Conservation (phyloP, 2,797 vertebrate species). For the Brachymystax lenok region DNA sequence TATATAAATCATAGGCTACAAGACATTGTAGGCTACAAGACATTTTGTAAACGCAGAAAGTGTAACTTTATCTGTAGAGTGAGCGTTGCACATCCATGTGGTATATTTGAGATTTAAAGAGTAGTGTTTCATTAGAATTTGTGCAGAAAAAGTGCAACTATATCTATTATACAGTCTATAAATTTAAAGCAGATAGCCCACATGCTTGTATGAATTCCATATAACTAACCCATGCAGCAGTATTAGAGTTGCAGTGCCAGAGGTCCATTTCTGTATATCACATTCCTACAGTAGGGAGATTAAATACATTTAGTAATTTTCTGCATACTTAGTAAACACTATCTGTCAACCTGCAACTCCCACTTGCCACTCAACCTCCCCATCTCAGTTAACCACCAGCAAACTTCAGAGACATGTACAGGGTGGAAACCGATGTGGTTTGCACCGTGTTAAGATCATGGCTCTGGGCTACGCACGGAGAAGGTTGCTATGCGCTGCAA, state of each 20-base stretch:
- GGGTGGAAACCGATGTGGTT: slow-evolving; percentile 47
- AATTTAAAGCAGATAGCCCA: neutral
- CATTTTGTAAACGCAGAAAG: neutral
- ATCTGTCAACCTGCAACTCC: slow-evolving; percentile 51
- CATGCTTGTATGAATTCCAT: neutral
- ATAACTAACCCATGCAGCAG: neutral
- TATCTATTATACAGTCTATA: neutral
- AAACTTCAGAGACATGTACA: slow-evolving; percentile 59
- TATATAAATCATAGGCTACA: neutral
- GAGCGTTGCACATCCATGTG: neutral
- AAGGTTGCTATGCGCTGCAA: slow-evolving; percentile 76
- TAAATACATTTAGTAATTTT: slow-evolving; percentile 40
- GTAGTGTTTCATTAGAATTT: neutral
- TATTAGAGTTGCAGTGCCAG: neutral
- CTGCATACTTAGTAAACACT: slow-evolving; percentile 47
- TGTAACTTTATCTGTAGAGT: neutral
- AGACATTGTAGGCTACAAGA: neutral
- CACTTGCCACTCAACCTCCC: slow-evolving; percentile 64
- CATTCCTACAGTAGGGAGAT: slow-evolving; percentile 29
- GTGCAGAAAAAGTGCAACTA: neutral
- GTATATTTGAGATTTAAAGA: neutral
- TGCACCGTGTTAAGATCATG: slow-evolving; percentile 69
- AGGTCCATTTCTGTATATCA: slow-evolving; percentile 1
- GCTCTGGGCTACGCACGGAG: slow-evolving; percentile 65
- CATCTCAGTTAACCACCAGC: slow-evolving; percentile 57